Base-by-base conservation (phyloP, 2,797 vertebrate genomes). In the Lacerta bilineata region DNA sequence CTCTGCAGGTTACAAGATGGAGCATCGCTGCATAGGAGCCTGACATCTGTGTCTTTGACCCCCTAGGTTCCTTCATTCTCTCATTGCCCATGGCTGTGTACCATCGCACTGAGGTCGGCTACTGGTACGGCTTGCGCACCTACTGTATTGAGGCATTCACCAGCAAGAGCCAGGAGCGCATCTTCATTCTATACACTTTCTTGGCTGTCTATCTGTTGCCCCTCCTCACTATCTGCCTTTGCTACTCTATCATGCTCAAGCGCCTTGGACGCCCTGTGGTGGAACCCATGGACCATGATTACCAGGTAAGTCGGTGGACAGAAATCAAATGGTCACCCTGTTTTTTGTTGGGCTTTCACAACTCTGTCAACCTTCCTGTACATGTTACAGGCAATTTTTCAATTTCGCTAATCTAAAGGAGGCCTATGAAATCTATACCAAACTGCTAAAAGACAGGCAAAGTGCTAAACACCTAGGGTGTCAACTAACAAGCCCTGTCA, bases 51-150 rank as follows among this genome's bases (percentile, higher is more conserved):
- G 3, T 77, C 78, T 75, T 11, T 88, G 55, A 50, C 17, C 27
- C 72, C 61, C 50, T 87, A 95, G 94, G 94, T 68, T 95, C 94
- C 68, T 88, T 94, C 27, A 76, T 94, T 41, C 90, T 94, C 33
- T 94, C 94, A 1, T 84, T 94, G 9, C 94, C 94, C 55, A 93
- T 94, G 86, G 94, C 94, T 13, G 83, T 94, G 18, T 93, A 94
- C 66, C 94, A 94, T 84, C 91, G 90, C 78, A 90, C 92, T 8
- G 94, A 94, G 64, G 75, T 85, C 25, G 94, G 94, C 20, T 94
- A 94, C 81, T 95, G 94, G 94, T 95, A 95, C 11, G 94, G 94
- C 3, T 91, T 94, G 2, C 91, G 93, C n/a, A 95, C 92, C 8
- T 95, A 95, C 75, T 95, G 94, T 75, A 93, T 94, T 6, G 94